Base-by-base conservation (phyloP, 23 tunicate species). In the Styela clava region DNA sequence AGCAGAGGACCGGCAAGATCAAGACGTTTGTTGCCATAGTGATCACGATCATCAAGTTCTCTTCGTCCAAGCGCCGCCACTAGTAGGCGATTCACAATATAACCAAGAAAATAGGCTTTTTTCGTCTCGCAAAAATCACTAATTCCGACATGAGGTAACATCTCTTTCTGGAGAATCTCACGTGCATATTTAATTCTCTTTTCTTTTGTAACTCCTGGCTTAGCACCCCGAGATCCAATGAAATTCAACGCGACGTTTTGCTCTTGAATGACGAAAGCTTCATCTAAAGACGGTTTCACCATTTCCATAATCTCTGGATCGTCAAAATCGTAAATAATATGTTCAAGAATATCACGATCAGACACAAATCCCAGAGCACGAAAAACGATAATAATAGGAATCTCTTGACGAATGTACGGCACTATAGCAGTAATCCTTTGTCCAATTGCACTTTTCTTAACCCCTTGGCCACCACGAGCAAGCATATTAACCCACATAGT, bases 281-380 rank as follows among this genome's bases (percentile, higher is more conserved):
- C 99, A 67, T 96, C 99, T 16, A 96, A 63, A 1, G 99, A 96
- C 22, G 99, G 99, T 68, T 96, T 91, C 35, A 94, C 99, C 99
- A 76, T 96, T 82, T 96, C 99, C 99, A 96, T 96, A 87, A 96
- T 91, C 82, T 96, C 99, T 3, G 99, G 99, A 76, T 96, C 99
- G 73, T 96, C 99, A 70, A 96, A 96, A 73, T 96, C 99, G 68
- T 96, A 96, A 52, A 96, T 93, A 72, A 96, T 94, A 74, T 96
- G 99, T 74, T 96, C 99, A 74, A 96, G 65, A 35, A 96, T 96
- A 62, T 96, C 99, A 25, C 99, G 89, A 68, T 96, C 99, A 1
- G 99, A 88, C 31, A 96, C 99, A 84, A 96, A 96, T 27, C 99
- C 99, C 31, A 96, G 91, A 26, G 99, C 99, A 18, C 99, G 89